A percentile compares a stretch with the other conserved stretches of the same genome.
Conservation (phyloP, 2,113 vertebrate species). For the Leucoraja erinaceus region DNA sequence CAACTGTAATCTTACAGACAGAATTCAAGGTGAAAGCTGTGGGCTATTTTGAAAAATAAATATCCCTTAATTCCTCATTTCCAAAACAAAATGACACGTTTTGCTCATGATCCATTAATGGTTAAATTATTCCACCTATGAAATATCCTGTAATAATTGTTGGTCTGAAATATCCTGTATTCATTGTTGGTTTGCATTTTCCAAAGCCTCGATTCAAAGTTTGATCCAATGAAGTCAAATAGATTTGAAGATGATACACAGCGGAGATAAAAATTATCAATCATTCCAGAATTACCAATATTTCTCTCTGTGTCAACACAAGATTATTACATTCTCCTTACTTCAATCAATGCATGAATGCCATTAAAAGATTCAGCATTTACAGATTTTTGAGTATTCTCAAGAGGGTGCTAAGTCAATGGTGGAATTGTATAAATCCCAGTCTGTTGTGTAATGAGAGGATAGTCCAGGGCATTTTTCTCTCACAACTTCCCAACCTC, state of each 20-base stretch:
- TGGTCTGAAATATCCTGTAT: not conserved
- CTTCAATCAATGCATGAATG: not conserved
- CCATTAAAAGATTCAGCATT: not conserved
- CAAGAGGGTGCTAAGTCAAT: not conserved
- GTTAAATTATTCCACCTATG: too few relatives aligned
- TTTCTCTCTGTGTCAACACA: not conserved
- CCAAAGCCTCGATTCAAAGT: not conserved
- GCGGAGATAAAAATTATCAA: not conserved
- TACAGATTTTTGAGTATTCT: not conserved
- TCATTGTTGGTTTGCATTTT: not conserved
- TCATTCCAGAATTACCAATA: not conserved
- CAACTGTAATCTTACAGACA: not conserved
- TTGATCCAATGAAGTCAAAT: not conserved
- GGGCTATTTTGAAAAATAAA: not conserved
- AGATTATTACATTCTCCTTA: not conserved
- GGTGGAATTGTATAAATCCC: not conserved
- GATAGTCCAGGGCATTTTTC: not conserved
- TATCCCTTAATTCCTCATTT: not conserved
- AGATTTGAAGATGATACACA: not conserved
- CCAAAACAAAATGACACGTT: not conserved
- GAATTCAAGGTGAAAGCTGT: not conserved
- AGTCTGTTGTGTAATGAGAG: not conserved
- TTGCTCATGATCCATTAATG: too few relatives aligned
- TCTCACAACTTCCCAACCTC: not conserved
- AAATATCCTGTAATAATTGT: not conserved